Evolutionary conservation across 2,888 invertebrate species (phyloP).

Genomic region (Macropis europaea): DNA sequence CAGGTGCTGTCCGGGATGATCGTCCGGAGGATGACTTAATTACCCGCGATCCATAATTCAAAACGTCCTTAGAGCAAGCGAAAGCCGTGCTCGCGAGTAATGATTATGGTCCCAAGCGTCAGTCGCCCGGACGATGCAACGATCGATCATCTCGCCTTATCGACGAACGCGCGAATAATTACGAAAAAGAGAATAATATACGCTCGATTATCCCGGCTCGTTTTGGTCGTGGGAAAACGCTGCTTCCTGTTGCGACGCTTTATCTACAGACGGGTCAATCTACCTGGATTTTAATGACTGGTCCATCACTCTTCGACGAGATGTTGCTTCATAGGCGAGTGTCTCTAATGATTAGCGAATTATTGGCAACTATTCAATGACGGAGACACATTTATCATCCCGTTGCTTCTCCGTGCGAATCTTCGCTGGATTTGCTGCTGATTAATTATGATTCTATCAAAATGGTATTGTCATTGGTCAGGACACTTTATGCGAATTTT

Average conservation of each 20-base stretch:
- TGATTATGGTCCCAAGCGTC: slow-evolving; percentile 39
- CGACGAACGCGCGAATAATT: slow-evolving; percentile 38
- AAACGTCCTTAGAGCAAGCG: slow-evolving; percentile 36
- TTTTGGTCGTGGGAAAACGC: slow-evolving; percentile 12
- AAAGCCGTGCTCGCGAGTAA: slow-evolving; percentile 39
- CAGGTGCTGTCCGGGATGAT: slow-evolving; percentile 21
- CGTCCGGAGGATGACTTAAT: slow-evolving; percentile 44
- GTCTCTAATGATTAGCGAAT: too few species aligned
- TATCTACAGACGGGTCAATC: slow-evolving; percentile 26
- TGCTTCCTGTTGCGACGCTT: slow-evolving; percentile 16
- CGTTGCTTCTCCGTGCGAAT: too few species aligned
- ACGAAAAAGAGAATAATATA: slow-evolving; percentile 29
- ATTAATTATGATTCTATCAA: too few species aligned
- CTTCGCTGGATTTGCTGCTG: too few species aligned
- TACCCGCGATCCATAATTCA: slow-evolving; percentile 47
- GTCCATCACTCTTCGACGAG: too few species aligned
- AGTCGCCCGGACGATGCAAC: slow-evolving; percentile 37
- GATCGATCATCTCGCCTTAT: slow-evolving; percentile 49
- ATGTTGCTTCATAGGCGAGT: too few species aligned
- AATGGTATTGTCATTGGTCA: too few species aligned
- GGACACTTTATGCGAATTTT: too few species aligned
- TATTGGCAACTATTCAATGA: too few species aligned
- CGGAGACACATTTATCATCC: too few species aligned
- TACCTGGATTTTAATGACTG: neutral
- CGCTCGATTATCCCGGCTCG: slow-evolving; percentile 31